Percentiles rank a stretch among this genome's conserved stretches.
These are phyloP conservation scores for Hydropotes inermis DNA, from an alignment of 2,113 vertebrate species.

Conservation along the genomic window DNA sequence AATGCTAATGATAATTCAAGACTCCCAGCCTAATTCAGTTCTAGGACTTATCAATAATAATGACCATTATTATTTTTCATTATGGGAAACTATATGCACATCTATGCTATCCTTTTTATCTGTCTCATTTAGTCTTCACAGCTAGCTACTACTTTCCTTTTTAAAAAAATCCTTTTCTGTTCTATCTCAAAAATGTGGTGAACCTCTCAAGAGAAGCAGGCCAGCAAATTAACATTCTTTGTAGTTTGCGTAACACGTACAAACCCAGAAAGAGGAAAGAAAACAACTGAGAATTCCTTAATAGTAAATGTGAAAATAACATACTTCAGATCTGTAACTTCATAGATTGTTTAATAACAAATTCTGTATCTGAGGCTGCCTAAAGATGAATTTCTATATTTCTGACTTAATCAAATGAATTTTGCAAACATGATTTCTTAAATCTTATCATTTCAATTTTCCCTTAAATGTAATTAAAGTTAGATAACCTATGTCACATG, in stretches of 20 bases:
- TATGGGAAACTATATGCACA: background rate
- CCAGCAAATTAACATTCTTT: background rate
- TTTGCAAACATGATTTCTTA: background rate
- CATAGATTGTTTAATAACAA: background rate
- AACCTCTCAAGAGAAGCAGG: background rate
- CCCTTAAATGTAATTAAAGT: constrained; percentile 19
- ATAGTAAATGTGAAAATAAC: background rate
- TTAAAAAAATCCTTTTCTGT: background rate
- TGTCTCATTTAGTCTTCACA: background rate
- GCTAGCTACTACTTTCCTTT: background rate
- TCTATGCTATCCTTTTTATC: background rate
- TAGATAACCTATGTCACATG: background rate
- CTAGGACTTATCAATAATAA: background rate
- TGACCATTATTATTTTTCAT: background rate
- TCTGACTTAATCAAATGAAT: background rate
- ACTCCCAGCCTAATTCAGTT: background rate
- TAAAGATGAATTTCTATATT: background rate
- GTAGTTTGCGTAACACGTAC: background rate
- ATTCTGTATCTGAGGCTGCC: background rate
- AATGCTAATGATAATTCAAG: background rate
- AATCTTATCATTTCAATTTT: constrained; percentile 6
- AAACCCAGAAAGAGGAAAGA: background rate
- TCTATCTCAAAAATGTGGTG: background rate
- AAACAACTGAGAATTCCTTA: background rate
- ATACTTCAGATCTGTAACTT: background rate